Conservation (phyloP, 1,140 invertebrate genomes). For the Penaeus indicus region DNA sequence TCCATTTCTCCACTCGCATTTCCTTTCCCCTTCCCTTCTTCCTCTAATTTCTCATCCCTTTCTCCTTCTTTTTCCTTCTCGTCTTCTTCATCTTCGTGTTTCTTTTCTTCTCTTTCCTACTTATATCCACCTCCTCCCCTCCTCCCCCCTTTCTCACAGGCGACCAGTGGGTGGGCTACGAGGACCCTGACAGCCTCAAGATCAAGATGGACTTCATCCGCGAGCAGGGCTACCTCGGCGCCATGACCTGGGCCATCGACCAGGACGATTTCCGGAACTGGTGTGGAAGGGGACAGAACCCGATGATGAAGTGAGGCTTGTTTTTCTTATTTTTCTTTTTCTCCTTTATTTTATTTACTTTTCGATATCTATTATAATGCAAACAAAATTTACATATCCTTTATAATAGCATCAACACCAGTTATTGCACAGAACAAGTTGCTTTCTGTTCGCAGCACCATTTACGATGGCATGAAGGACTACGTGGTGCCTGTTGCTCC, state of each 20-base stretch:
- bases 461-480: constrained; percentile 80
- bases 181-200: constrained; percentile 82
- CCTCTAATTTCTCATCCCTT: too few relatives aligned
- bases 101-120: too few relatives aligned
- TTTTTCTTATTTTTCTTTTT: too few relatives aligned
- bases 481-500: constrained; percentile 81
- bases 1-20: too few relatives aligned
- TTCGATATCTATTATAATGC: too few relatives aligned
- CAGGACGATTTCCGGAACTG: constrained; percentile 68
- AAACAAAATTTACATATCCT: neutral
- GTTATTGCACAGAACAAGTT: neutral
- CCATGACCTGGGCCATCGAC: constrained; percentile 84
- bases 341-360: too few relatives aligned
- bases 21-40: too few relatives aligned
- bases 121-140: too few relatives aligned
- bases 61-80: too few relatives aligned
- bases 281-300: constrained; percentile 42
- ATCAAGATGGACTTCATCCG: constrained; percentile 91
- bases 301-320: neutral
- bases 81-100: too few relatives aligned
- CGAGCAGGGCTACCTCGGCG: constrained; percentile 83
- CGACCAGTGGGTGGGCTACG: constrained; percentile 92
- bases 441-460: constrained; percentile 67
- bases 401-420: neutral
- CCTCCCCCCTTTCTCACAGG: neutral